These are phyloP conservation scores for Nasonia oneida DNA, from an alignment of 2,888 invertebrate species.

Conservation along the genomic window DNA sequence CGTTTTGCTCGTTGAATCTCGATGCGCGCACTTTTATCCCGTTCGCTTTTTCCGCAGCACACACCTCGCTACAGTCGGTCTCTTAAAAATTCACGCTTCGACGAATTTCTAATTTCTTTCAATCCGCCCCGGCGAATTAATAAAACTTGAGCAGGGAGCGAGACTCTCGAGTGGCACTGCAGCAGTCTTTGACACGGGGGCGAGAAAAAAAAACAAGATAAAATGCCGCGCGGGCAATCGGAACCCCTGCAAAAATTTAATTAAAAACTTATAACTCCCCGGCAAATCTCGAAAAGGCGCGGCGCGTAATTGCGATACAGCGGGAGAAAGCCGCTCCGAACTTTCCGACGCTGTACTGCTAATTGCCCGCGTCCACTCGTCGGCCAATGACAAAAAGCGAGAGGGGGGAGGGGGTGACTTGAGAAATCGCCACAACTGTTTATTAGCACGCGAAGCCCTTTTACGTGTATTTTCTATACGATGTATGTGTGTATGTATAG, in stretches of 20 bases:
- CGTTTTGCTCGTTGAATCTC: not conserved
- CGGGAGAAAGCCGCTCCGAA: constrained; percentile 4
- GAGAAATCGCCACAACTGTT: constrained; percentile 49
- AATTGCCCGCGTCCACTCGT: constrained; percentile 17
- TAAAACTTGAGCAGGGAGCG: no score
- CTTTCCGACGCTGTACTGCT: not conserved
- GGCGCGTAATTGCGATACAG: constrained; percentile 53
- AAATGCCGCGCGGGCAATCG: not conserved
- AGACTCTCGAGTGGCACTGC: no score
- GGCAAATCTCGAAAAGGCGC: constrained; percentile 46
- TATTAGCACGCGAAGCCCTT: constrained; percentile 23
- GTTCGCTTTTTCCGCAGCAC: no score
- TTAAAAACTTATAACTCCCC: constrained; percentile 55
- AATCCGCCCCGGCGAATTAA: not conserved
- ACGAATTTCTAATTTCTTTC: no score
- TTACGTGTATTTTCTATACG: not conserved
- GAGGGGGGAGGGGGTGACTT: not conserved
- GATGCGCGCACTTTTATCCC: not conserved
- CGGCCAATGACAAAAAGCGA: not conserved
- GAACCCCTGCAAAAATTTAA: constrained; percentile 48
- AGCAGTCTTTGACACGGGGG: not conserved
- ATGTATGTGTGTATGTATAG: not conserved
- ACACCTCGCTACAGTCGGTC: no score
- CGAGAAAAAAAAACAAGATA: not conserved
- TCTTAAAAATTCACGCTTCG: no score